Evolutionary conservation across 2,888 invertebrate genomes (phyloP).

Genomic region (Drosophila kanekoi): DNA sequence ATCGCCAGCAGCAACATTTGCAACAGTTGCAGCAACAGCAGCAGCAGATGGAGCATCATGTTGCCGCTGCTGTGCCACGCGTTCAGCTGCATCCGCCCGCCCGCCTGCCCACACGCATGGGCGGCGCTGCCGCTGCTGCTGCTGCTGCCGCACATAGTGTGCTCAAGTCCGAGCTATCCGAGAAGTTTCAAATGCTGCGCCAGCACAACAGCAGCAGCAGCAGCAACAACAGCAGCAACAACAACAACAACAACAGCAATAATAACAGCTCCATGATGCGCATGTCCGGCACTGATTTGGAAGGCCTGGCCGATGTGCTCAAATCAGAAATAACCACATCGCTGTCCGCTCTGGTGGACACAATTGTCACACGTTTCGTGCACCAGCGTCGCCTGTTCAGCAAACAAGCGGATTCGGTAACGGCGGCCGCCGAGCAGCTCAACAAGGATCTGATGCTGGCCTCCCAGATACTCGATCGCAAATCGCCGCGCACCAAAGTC

Average conservation of each 20-base stretch:
- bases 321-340: slow-evolving; percentile 96
- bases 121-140: slow-evolving; percentile 50
- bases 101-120: slow-evolving; percentile 79
- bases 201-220: slow-evolving; percentile 85
- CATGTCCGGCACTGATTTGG: slow-evolving; percentile 92
- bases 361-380: slow-evolving; percentile 93
- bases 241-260: slow-evolving; percentile 85
- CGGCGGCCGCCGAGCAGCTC: slow-evolving; percentile 92
- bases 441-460: slow-evolving; percentile 94
- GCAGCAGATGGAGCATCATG: slow-evolving; percentile 72
- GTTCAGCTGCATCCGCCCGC: slow-evolving; percentile 82
- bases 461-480: slow-evolving; percentile 92
- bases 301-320: slow-evolving; percentile 95
- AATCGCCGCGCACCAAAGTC: slow-evolving; percentile 89
- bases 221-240: slow-evolving; percentile 10
- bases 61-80: slow-evolving; percentile 72
- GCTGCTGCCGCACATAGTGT: slow-evolving; percentile 80
- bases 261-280: slow-evolving; percentile 89
- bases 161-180: slow-evolving; percentile 90
- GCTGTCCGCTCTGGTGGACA: slow-evolving; percentile 93
- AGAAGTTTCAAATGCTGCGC: slow-evolving; percentile 91
- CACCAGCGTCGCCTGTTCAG: slow-evolving; percentile 91
- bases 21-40: slow-evolving; percentile 86
- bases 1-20: slow-evolving; percentile 85
- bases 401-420: slow-evolving; percentile 91